Evolutionary conservation across 2,888 invertebrate genomes (phyloP).

Genomic region (Hemaris fuciformis): DNA sequence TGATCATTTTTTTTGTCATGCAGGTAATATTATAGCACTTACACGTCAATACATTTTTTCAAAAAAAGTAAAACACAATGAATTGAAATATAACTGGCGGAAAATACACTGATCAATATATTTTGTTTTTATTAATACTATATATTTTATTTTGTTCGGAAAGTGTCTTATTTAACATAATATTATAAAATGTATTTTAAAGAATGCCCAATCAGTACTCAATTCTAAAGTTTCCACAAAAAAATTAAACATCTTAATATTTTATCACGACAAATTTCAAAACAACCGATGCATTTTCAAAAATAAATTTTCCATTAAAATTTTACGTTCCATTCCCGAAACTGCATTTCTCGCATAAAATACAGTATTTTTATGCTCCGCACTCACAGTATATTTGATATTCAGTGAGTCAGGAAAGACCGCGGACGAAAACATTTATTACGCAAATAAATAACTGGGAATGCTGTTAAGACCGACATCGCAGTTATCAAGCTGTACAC

Average conservation of each 20-base stretch:
- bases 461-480: conserved; percentile 9
- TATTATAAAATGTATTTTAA: too few species aligned
- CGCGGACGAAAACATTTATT: conserved; percentile 10
- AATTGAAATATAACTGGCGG: too few species aligned
- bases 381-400: conserved; percentile 5
- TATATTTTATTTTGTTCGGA: too few species aligned
- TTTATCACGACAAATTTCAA: neutral
- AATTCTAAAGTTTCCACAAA: too few species aligned
- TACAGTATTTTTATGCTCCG: conserved; percentile 1
- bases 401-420: conserved; percentile 11
- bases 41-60: too few species aligned
- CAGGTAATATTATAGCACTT: too few species aligned
- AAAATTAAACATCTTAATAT: neutral
- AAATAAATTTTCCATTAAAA: neutral
- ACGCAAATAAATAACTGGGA: conserved; percentile 10
- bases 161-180: too few species aligned
- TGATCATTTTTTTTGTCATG: too few species aligned
- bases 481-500: conserved; percentile 12
- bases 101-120: too few species aligned
- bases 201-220: too few species aligned
- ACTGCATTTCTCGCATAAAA: conserved; percentile 9
- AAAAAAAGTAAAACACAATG: too few species aligned
- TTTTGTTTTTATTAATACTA: too few species aligned
- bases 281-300: neutral
- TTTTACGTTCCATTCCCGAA: conserved; percentile 1